A percentile compares a stretch with the other conserved stretches of the same genome.
Conservation (phyloP, 1,140 invertebrate genomes). For the Drosophila erecta region DNA sequence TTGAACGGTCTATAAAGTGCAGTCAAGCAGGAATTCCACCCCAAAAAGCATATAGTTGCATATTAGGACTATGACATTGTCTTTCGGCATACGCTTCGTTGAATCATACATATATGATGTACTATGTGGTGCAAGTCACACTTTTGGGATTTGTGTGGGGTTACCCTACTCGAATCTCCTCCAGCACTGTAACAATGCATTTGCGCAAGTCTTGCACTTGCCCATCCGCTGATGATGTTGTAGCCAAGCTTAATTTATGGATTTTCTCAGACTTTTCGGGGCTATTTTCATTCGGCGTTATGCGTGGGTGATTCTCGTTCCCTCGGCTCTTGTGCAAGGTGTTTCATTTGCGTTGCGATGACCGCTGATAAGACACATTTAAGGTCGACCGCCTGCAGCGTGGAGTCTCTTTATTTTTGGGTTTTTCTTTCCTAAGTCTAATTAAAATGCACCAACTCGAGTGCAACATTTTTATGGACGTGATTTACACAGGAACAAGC, state of each 20-base stretch:
- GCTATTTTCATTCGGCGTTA: slow-evolving; percentile 30
- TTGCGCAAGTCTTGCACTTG: slow-evolving; percentile 37
- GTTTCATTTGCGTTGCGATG: slow-evolving; percentile 46
- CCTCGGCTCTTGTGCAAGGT: slow-evolving; percentile 32
- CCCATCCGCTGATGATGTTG: slow-evolving; percentile 1
- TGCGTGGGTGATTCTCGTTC: slow-evolving; percentile 60
- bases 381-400: slow-evolving; percentile 32
- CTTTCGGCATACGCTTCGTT: slow-evolving; percentile 50
- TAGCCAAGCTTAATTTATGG: slow-evolving; percentile 60
- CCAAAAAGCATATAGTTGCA: neutral
- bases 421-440: slow-evolving; percentile 29
- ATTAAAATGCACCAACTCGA: slow-evolving; percentile 67
- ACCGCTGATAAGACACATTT: slow-evolving; percentile 50
- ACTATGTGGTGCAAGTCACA: slow-evolving; percentile 58
- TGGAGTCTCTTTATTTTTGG: neutral
- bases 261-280: slow-evolving; percentile 61
- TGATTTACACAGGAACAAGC: slow-evolving; percentile 53
- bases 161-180: neutral
- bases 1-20: neutral
- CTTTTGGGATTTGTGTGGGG: slow-evolving; percentile 21
- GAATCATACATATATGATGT: slow-evolving; percentile 45
- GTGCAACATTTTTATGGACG: slow-evolving; percentile 66
- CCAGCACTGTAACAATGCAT: slow-evolving; percentile 43
- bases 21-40: slow-evolving; percentile 4
- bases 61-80: slow-evolving; percentile 18